Conservation (phyloP, 2,113 vertebrate species). For the Taurulus bubalis region DNA sequence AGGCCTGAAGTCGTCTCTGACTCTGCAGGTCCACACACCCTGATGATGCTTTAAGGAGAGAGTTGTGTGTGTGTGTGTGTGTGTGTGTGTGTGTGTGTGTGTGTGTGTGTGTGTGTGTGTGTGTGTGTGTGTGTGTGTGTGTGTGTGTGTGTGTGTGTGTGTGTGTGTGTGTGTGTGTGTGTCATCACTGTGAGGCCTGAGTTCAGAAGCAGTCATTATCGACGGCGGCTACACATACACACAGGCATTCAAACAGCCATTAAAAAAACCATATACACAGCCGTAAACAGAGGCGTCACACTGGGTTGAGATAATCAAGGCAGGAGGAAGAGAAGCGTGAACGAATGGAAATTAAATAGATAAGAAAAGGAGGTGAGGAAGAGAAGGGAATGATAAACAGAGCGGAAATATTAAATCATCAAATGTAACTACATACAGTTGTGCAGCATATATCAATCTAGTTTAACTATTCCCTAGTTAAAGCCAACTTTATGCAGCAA, state of each 20-base stretch:
- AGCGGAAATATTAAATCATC: background rate
- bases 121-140: slow-evolving; percentile 21
- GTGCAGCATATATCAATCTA: background rate
- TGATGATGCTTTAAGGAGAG: slow-evolving; percentile 4
- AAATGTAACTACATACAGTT: background rate
- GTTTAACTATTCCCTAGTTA: background rate
- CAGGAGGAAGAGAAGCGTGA: background rate
- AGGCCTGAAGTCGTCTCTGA: slow-evolving; percentile 56
- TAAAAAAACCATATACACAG: slow-evolving; percentile 11
- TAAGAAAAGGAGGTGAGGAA: slow-evolving; percentile 8
- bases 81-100: slow-evolving; percentile 4
- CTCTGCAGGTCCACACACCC: slow-evolving; percentile 60
- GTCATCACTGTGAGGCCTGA: slow-evolving; percentile 17
- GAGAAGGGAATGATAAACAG: background rate
- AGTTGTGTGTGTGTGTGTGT: slow-evolving; percentile 13
- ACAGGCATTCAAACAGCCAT: slow-evolving; percentile 10
- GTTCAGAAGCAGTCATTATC: slow-evolving; percentile 44
- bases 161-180: background rate
- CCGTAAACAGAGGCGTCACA: slow-evolving; percentile 43
- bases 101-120: background rate
- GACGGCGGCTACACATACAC: slow-evolving; percentile 16
- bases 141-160: slow-evolving; percentile 18
- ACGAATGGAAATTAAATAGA: slow-evolving; percentile 13
- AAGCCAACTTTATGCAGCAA: background rate
- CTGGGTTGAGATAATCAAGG: slow-evolving; percentile 39